Percentiles rank a stretch among this genome's conserved stretches.
phyloP scores from a whole-genome alignment of 2,113 vertebrate genomes.

The Salvator merianae region DNA sequence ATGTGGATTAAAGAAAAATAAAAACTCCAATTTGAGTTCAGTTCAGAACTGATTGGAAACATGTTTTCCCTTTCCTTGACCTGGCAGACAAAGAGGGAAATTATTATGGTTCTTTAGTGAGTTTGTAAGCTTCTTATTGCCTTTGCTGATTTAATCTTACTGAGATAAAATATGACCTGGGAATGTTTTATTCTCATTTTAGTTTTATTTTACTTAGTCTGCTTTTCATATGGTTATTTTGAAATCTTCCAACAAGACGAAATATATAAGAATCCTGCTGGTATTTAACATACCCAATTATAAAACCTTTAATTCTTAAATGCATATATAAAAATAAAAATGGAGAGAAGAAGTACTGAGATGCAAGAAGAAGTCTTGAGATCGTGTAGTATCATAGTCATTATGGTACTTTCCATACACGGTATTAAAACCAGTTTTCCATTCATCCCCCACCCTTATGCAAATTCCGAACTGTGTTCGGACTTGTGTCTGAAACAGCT shows the following conservation, averaged over 20 bases:
- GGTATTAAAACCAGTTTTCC: too few relatives aligned
- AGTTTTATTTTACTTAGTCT: constrained; percentile 66
- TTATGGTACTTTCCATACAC: too few relatives aligned
- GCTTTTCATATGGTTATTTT: constrained; percentile 54
- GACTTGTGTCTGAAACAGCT: too few relatives aligned
- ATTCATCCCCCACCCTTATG: too few relatives aligned
- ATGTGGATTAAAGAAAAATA: constrained; percentile 61
- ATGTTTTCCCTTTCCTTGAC: constrained; percentile 75
- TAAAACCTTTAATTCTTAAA: constrained; percentile 33
- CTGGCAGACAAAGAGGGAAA: constrained; percentile 71
- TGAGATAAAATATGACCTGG: constrained; percentile 64
- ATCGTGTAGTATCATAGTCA: too few relatives aligned
- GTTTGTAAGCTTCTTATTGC: constrained; percentile 79
- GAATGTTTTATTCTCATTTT: constrained; percentile 69
- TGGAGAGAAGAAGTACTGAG: not conserved
- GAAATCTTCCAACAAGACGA: constrained; percentile 45
- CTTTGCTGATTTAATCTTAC: constrained; percentile 75
- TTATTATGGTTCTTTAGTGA: constrained; percentile 78
- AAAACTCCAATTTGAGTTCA: constrained; percentile 53
- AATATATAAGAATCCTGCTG: constrained; percentile 48
- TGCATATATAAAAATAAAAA: constrained; percentile 8
- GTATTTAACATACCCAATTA: constrained; percentile 40
- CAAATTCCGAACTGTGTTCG: too few relatives aligned
- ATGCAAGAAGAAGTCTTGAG: too few relatives aligned
- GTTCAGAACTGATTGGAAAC: constrained; percentile 81